Conservation (phyloP, 2,113 vertebrate species). For the Setophaga petechia region DNA sequence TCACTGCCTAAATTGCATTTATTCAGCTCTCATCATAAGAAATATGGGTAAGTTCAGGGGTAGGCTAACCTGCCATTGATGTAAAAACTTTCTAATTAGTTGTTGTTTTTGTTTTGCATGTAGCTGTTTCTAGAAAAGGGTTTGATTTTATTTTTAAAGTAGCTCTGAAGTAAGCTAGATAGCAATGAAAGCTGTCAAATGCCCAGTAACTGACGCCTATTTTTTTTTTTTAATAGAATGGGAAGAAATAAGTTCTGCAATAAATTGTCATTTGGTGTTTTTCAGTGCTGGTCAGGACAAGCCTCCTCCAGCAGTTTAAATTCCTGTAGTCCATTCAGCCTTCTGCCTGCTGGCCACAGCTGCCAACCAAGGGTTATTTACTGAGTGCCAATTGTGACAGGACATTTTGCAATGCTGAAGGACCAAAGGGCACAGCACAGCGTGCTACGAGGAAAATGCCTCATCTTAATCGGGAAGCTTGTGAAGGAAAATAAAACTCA, state of each 20-base stretch:
- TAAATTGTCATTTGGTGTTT: background rate
- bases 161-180: background rate
- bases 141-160: background rate
- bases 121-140: background rate
- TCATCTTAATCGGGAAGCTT: background rate
- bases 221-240: background rate
- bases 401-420: conserved; percentile 4
- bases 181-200: background rate
- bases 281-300: background rate
- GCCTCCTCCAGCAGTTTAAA: background rate
- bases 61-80: background rate
- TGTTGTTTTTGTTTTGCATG: background rate
- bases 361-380: conserved; percentile 33
- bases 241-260: background rate
- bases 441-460: background rate
- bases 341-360: background rate
- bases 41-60: background rate
- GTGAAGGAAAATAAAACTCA: background rate
- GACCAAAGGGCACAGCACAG: background rate
- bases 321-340: background rate
- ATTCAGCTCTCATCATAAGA: background rate
- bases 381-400: conserved; percentile 14
- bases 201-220: background rate
- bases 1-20: conserved; percentile 22
- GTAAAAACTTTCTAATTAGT: background rate